phyloP scores from a whole-genome alignment of 2,797 vertebrate species.

The Triplophysa bombifrons region DNA sequence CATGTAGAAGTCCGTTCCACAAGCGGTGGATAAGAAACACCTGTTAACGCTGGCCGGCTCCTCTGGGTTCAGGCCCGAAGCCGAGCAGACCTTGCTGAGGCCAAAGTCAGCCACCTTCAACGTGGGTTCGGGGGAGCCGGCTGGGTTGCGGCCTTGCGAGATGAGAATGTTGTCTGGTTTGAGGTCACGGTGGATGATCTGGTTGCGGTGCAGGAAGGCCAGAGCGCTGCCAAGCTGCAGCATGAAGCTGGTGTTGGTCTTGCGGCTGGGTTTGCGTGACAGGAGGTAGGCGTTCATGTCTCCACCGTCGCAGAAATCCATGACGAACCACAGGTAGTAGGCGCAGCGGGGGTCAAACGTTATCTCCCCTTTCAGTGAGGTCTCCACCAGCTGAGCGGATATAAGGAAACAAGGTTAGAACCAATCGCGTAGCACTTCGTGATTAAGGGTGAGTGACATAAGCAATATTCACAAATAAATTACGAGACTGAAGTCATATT shows the following conservation, averaged over 20 bases:
- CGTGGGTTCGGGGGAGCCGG: constrained; percentile 85
- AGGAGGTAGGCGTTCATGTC: constrained; percentile 97
- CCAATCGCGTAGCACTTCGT: too few species aligned
- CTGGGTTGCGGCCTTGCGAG: constrained; percentile 80
- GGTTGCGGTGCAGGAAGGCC: constrained; percentile 96
- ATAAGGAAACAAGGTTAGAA: constrained; percentile 18
- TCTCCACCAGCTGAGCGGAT: constrained; percentile 81
- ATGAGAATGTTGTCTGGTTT: constrained; percentile 98
- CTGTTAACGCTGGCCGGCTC: constrained; percentile 93
- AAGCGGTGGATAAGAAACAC: constrained; percentile 94
- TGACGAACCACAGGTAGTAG: constrained; percentile 98
- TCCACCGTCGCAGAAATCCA: constrained; percentile 97
- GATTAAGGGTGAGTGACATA: not conserved
- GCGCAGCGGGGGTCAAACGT: constrained; percentile 91
- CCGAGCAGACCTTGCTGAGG: constrained; percentile 93
- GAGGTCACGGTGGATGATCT: constrained; percentile 96
- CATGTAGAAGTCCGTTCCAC: constrained; percentile 98
- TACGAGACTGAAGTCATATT: too few species aligned
- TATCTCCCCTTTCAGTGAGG: constrained; percentile 95
- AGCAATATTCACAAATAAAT: not conserved
- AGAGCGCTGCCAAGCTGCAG: constrained; percentile 95
- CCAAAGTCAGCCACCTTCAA: constrained; percentile 98
- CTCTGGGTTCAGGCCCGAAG: constrained; percentile 87
- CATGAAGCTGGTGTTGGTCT: constrained; percentile 98
- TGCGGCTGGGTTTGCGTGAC: constrained; percentile 91